Evolutionary conservation across 2,113 vertebrate genomes (phyloP), one percentile per base, ranked within the genome.

Genomic region (Candoia aspera): DNA sequence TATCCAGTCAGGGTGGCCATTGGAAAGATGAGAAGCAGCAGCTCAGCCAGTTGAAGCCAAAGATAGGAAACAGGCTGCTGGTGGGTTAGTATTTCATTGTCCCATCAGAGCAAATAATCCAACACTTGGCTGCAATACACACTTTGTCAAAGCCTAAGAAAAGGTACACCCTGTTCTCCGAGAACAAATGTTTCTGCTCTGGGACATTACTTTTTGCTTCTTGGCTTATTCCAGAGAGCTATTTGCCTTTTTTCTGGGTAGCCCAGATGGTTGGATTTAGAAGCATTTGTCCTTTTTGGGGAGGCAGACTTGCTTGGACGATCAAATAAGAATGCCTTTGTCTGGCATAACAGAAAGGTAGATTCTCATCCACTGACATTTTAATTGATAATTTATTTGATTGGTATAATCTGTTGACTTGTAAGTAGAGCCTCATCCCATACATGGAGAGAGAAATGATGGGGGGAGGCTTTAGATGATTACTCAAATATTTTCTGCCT

Each of bases 171-270:
- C 87, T 85, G 68, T 91, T 91, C 86, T 84, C 92, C 79, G 15
- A 92, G 93, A 92, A 90, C 0, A 2, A 58, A 55, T 57, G 60
- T 84, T 92, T 90, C 93, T 90, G 94, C 85, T 89, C 62, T 89
- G 29, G 90, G 87, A 26, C 0, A 4, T 73, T 57, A 62, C 60
- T 91, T 91, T 94, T 92, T 95, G 91, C 90, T 90, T 94, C 86
- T 91, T 83, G 60, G 0, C 83, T 83, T 8, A 87, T 46, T 23
- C 0, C 13, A 88, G 89, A 91, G 85, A 93, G 57, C 33, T 57
- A 19, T 26, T 0, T 0, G 49, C 83, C 17, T 37, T 33, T 68
- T 58, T 73, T 90, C 46, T 90, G 53, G 37, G 57, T 85, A 90
- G 60, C 88, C 23, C 64, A 29, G 23, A 55, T n/a, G 24, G 58